Evolutionary conservation across 2,888 invertebrate genomes (phyloP).

Genomic region (Nemotelus nigrinus): DNA sequence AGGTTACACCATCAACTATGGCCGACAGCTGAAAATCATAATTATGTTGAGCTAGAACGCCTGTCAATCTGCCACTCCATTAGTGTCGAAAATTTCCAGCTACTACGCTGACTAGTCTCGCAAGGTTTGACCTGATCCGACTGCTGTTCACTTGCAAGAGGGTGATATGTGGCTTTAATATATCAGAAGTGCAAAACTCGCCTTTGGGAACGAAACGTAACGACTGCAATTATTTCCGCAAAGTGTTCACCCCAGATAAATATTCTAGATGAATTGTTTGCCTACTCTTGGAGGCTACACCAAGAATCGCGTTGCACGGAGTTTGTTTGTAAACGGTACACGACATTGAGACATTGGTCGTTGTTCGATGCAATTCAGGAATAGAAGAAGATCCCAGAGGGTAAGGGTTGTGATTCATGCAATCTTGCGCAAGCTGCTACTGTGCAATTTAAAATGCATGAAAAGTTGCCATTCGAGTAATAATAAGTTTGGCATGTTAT

Average conservation of each 20-base stretch:
- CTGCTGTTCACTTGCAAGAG: not conserved
- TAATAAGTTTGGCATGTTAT: no score
- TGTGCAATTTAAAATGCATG: no score
- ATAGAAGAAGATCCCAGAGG: no score
- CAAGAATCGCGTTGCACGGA: not conserved
- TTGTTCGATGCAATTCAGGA: no score
- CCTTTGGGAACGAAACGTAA: not conserved
- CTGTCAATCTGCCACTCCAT: conserved; percentile 47
- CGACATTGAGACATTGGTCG: not conserved
- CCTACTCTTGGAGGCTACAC: conserved; percentile 10
- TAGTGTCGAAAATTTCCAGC: conserved; percentile 46
- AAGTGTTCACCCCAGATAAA: conserved; percentile 20
- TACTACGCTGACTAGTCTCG: not conserved
- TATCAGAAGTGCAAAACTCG: conserved; percentile 31
- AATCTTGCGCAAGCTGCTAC: no score
- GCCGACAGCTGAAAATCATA: conserved; percentile 35
- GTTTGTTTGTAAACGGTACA: conserved; percentile 1
- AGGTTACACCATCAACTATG: conserved; percentile 23
- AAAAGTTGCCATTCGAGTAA: no score
- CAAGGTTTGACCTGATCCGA: conserved; percentile 8
- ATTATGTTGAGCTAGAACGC: conserved; percentile 36
- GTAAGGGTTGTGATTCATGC: no score
- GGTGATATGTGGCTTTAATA: conserved; percentile 10
- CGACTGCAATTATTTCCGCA: conserved; percentile 39
- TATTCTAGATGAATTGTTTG: conserved; percentile 36